Base-by-base conservation (phyloP, 2,888 invertebrate genomes). In the Stramonita haemastoma region DNA sequence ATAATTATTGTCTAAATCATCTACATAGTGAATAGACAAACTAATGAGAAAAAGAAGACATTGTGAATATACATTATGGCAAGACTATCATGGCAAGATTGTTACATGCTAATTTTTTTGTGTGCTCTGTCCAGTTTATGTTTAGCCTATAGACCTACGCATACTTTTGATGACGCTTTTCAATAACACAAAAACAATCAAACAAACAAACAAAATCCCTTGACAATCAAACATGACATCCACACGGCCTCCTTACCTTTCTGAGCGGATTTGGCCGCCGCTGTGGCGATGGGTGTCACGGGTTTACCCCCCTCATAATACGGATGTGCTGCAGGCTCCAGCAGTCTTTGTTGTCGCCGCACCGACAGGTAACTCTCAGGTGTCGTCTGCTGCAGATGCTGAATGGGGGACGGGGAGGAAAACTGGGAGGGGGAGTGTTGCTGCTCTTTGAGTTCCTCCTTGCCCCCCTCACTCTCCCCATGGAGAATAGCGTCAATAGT, bases 401-500 rank as follows among this genome's bases (percentile, higher is more conserved):
- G 87, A 87, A 89, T 19, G 57, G 79, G 83, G 79, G 90, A 88
- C 60, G 89, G 79, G 88, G 90, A 57, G 86, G 90, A n/a, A 89
- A 88, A 66, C 83, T 89, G 32, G 60, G 79, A 81, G 86, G 88
- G 89, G n/a, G 89, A 90, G 32, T 86, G 88, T 26, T 89, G 89
- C 85, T 89, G 89, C 85, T 86, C 90, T 89, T 60, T 89, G 34
- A 79, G 85, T 66, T 46, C 90, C 29, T 89, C 86, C 8, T 91
- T 90, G 29, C 90, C 90, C 32, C 90, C 90, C 32, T 90, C 89
- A 89, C 90, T 90, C 88, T 93, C 93, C 36, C 92, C 91, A 85
- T 92, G 93, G 46, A 94, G 90, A 90, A 94, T 94, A 29, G 94
- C 93, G 90, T 94, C 94, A 56, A 94, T 94, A 15, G 94, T 94